These are phyloP conservation scores for Mormyrus iriodes DNA, from an alignment of 2,113 vertebrate genomes.

Conservation along the genomic window DNA sequence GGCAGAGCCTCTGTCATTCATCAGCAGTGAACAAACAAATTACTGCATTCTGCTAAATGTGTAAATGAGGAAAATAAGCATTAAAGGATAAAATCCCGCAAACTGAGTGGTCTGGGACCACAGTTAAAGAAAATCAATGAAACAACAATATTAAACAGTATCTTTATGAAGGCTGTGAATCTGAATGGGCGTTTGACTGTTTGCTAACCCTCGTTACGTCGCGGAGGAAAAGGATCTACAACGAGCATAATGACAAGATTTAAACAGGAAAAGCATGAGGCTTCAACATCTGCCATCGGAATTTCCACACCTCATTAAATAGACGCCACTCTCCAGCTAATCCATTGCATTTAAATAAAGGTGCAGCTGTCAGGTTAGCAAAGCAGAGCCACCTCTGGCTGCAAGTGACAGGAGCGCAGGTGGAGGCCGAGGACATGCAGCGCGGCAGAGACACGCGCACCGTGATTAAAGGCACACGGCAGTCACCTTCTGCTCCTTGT, in stretches of 20 bases:
- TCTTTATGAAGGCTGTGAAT: background rate
- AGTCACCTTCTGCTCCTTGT: conserved; percentile 89
- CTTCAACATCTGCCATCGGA: conserved; percentile 24
- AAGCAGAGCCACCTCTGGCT: background rate
- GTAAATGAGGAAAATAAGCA: background rate
- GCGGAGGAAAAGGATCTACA: background rate
- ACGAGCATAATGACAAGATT: background rate
- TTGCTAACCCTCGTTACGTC: background rate
- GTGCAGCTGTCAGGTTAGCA: conserved; percentile 37
- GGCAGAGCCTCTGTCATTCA: background rate
- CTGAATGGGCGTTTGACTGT: background rate
- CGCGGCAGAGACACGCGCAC: conserved; percentile 14
- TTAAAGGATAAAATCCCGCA: background rate
- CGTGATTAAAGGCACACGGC: background rate
- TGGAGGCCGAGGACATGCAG: conserved; percentile 14
- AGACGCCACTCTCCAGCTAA: conserved; percentile 25
- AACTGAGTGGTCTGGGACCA: background rate
- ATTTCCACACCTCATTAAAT: conserved; percentile 39
- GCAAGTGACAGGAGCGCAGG: conserved; percentile 28
- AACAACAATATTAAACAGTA: background rate
- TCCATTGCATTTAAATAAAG: conserved; percentile 34
- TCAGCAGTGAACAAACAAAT: background rate
- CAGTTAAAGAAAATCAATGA: background rate
- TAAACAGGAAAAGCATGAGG: conserved; percentile 1
- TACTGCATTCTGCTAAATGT: background rate